phyloP scores from a whole-genome alignment of 1,140 invertebrate species.

The Drosophila tsacasi region DNA sequence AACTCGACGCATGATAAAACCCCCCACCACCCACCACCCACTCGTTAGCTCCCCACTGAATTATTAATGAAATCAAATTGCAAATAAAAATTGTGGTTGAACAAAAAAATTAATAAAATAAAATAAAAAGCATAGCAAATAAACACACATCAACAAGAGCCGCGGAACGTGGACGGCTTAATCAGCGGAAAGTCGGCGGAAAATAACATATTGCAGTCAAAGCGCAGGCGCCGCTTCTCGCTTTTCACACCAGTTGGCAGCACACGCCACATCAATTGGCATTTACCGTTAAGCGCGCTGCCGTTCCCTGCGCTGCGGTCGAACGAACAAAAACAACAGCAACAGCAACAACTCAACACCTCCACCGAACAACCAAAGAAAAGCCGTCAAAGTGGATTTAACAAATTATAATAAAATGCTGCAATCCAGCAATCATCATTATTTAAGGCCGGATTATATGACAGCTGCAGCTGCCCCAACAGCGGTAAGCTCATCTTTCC shows the following conservation, averaged over 20 bases:
- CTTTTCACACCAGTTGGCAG: conserved; percentile 76
- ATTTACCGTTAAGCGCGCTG: conserved; percentile 57
- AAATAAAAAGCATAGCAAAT: conserved; percentile 39
- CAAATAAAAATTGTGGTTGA: conserved; percentile 49
- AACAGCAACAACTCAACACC: conserved; percentile 37
- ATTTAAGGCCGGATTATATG: conserved; percentile 95
- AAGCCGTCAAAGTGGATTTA: conserved; percentile 85
- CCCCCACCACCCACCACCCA: conserved; percentile 25
- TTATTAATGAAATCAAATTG: conserved; percentile 74
- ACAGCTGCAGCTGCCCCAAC: conserved; percentile 93
- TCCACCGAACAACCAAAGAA: conserved; percentile 65
- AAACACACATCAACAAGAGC: conserved; percentile 36
- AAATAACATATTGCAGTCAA: conserved; percentile 28
- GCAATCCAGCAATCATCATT: conserved; percentile 93
- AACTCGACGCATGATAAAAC: conserved; percentile 50
- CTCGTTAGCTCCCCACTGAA: conserved; percentile 38
- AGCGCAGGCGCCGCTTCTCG: conserved; percentile 77
- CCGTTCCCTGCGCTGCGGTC: conserved; percentile 39
- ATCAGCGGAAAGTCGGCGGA: conserved; percentile 53
- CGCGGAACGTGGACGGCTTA: conserved; percentile 48
- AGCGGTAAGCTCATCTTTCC: conserved; percentile 89
- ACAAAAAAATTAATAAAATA: conserved; percentile 29
- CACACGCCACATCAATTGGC: conserved; percentile 57
- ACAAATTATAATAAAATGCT: conserved; percentile 89
- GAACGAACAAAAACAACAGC: conserved; percentile 3